A percentile compares a stretch with the other conserved stretches of the same genome.
Conservation (phyloP, 2,888 invertebrate genomes). For the Candidula unifasciata region DNA sequence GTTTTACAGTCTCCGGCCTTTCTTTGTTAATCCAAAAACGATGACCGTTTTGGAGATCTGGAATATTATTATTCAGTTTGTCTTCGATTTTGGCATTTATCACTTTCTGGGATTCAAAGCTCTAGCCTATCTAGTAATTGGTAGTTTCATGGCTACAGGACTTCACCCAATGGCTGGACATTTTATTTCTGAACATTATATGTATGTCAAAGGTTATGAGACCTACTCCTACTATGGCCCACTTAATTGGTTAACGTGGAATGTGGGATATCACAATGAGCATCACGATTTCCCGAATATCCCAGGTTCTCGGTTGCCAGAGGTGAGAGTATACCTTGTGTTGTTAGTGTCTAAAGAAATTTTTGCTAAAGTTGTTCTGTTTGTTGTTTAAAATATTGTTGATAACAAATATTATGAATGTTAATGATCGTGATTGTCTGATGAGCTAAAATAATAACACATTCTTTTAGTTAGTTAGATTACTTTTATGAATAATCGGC, state of each 20-base stretch:
- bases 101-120: constrained; percentile 89
- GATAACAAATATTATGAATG: background rate
- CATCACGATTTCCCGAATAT: constrained; percentile 99
- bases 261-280: constrained; percentile 99
- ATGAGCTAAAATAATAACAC: background rate
- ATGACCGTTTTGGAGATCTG: constrained; percentile 88
- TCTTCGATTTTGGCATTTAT: constrained; percentile 88
- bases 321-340: constrained; percentile 82
- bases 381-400: background rate
- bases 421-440: background rate
- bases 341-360: background rate
- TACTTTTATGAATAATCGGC: background rate
- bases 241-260: constrained; percentile 96
- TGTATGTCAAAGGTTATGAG: constrained; percentile 97
- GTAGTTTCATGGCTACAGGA: constrained; percentile 95
- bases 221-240: constrained; percentile 99
- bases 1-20: constrained; percentile 94
- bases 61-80: constrained; percentile 90
- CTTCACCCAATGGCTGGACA: constrained; percentile 98
- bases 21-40: constrained; percentile 85
- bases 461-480: background rate
- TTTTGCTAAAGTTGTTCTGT: background rate
- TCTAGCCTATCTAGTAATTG: constrained; percentile 88
- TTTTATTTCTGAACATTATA: constrained; percentile 99
- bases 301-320: constrained; percentile 93